These are phyloP conservation scores for Vireo altiloquus DNA, from an alignment of 2,113 vertebrate genomes.

Conservation along the genomic window DNA sequence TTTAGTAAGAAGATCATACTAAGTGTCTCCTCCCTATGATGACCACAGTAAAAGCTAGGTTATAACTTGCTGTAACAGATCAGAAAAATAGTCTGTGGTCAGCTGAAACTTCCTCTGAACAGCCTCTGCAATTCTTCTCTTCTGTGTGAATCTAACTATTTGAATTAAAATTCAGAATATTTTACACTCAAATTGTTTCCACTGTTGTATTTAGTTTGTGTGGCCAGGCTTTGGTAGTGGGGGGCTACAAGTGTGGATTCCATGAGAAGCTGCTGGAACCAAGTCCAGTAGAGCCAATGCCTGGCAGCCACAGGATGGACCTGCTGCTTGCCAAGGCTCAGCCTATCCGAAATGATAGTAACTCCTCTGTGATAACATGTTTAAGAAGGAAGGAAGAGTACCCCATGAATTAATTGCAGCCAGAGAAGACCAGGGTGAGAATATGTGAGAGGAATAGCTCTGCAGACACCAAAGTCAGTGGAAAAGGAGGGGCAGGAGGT, in stretches of 20 bases:
- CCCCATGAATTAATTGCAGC: not conserved
- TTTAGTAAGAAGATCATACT: not conserved
- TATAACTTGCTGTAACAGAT: not conserved
- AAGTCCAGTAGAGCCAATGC: not conserved
- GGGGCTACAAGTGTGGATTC: not conserved
- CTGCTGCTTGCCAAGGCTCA: rapidly evolving
- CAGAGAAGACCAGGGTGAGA: not conserved
- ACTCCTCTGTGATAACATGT: not conserved
- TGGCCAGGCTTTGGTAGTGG: not conserved
- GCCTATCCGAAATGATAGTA: not conserved
- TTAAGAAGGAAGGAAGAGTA: not conserved
- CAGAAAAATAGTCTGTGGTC: not conserved
- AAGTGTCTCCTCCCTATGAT: not conserved
- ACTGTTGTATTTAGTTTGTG: not conserved
- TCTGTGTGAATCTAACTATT: not conserved
- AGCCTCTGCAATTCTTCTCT: not conserved
- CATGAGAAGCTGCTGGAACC: not conserved
- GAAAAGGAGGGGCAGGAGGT: not conserved
- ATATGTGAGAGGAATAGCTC: not conserved
- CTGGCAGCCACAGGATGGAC: not conserved
- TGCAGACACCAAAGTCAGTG: not conserved
- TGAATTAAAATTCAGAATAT: not conserved
- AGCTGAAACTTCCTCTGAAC: not conserved
- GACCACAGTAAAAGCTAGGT: not conserved
- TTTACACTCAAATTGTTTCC: not conserved